Evolutionary conservation across 2,113 vertebrate species (phyloP), one percentile per base, ranked within the genome.

Genomic region (Puffinus mauretanicus): DNA sequence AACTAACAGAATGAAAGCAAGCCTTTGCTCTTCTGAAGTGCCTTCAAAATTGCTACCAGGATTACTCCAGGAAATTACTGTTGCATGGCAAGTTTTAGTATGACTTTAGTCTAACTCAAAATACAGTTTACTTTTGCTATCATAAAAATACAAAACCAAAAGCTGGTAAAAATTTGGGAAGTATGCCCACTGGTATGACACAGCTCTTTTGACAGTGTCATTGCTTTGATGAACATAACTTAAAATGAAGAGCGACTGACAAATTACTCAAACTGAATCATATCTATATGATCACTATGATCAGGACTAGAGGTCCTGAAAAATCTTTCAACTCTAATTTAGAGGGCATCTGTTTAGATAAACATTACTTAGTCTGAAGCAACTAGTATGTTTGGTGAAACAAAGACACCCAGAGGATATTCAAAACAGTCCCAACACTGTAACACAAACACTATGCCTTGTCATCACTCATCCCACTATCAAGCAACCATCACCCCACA

Each of bases 381-480:
- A 88, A 46, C 11, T 49, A 34, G 22, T n/a, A 42, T 13, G n/a
- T 22, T 70, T 9, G 10, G 47, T 10, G 67, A 92, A 54, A 46
- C 72, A 73, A 66, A 70, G 71, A 34, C 88, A 88, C 2, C 6
- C 76, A 83, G 85, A 70, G 79, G 82, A 78, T 71, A 75, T 29
- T 60, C 22, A 6, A 32, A 82, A 52, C 82, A 81, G 73, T 36
- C 47, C 30, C 80, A 32, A 36, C 20, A 32, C 80, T 17, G 79
- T 14, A 70, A 87, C 13, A 27, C 77, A 84, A 85, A 82, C 90
- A 66, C 90, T 82, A 20, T 11, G 60, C 54, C 76, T 27, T 93
- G 88, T 90, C 96, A 94, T 42, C 93, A 77, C 93, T 60, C 90
- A 64, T 46, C 71, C 87, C 67, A 46, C 90, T 78, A 38, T 9